phyloP scores from a whole-genome alignment of 1,140 invertebrate species.

The Drosophila virilis region DNA sequence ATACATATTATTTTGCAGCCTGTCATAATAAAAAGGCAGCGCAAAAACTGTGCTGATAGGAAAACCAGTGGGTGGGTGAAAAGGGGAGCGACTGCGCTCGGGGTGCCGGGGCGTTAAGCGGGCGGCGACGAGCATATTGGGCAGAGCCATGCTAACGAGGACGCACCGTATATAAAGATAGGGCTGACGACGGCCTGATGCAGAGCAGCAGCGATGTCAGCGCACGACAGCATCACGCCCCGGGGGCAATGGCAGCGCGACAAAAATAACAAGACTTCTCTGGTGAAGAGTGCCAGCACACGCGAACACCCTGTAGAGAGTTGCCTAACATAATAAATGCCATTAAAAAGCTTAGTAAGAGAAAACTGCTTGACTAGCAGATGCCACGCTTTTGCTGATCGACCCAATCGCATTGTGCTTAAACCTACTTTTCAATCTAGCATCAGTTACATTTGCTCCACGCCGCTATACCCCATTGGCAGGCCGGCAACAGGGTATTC shows the following conservation, averaged over 20 bases:
- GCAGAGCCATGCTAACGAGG: constrained; percentile 58
- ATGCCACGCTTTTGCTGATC: too few species aligned
- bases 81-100: constrained; percentile 1
- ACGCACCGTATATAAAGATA: constrained; percentile 26
- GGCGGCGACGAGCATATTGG: constrained; percentile 30
- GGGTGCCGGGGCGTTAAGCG: constrained; percentile 36
- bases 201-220: constrained; percentile 56
- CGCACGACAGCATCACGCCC: constrained; percentile 70
- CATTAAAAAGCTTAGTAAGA: not conserved
- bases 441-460: too few species aligned
- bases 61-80: constrained; percentile 36
- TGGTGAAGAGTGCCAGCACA: not conserved
- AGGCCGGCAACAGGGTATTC: not conserved
- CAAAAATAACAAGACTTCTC: constrained; percentile 37
- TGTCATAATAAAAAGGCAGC: constrained; percentile 71
- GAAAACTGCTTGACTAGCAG: too few species aligned
- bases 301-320: not conserved
- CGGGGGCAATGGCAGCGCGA: constrained; percentile 41
- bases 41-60: constrained; percentile 38
- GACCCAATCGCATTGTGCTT: too few species aligned
- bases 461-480: not conserved
- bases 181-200: not conserved
- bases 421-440: too few species aligned
- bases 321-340: not conserved
- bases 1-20: constrained; percentile 29